Evolutionary conservation across 2,888 invertebrate genomes (phyloP).

Genomic region (Campoletis raptor): DNA sequence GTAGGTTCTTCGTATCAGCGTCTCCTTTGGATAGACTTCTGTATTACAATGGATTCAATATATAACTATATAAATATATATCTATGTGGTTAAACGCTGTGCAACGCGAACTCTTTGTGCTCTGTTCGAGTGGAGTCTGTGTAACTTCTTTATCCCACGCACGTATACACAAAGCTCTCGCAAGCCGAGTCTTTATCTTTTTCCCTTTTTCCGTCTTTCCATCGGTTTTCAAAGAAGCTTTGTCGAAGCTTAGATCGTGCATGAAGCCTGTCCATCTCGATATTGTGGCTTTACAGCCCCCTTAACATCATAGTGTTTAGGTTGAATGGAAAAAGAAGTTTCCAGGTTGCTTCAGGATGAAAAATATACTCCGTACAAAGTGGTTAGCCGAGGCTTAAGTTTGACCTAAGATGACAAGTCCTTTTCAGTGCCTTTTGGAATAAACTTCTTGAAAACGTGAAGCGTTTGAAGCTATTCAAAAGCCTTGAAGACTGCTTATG

Average conservation of each 20-base stretch:
- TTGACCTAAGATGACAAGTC: neutral
- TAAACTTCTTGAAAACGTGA: neutral
- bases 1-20: constrained; percentile 22
- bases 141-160: constrained; percentile 35
- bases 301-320: constrained; percentile 9
- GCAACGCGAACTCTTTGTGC: constrained; percentile 58
- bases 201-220: constrained; percentile 25
- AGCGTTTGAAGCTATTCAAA: neutral
- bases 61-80: constrained; percentile 7
- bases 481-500: neutral
- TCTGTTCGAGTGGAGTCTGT: constrained; percentile 46
- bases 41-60: neutral
- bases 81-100: neutral
- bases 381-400: neutral
- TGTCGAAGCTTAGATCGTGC: constrained; percentile 41
- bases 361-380: constrained; percentile 9
- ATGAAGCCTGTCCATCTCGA: constrained; percentile 16
- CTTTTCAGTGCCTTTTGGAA: neutral
- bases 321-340: neutral
- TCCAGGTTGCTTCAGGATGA: neutral
- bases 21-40: constrained; percentile 29
- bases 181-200: constrained; percentile 12
- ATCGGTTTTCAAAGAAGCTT: constrained; percentile 49
- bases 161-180: constrained; percentile 20
- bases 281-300: neutral